Evolutionary conservation across 1,140 invertebrate genomes (phyloP).

Genomic region (Calliphora vicina): DNA sequence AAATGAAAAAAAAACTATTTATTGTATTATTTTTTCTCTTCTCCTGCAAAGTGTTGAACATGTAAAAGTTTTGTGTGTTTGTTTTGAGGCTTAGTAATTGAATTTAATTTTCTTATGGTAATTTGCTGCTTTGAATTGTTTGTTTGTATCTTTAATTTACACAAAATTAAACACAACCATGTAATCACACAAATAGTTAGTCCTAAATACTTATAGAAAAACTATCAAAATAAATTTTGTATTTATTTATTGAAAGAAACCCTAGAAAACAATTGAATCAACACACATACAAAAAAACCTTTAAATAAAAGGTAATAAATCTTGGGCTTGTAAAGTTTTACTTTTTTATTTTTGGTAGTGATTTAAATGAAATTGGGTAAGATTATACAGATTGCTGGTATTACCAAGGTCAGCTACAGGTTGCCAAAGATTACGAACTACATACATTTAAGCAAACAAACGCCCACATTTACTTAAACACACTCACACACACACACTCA

Average conservation of each 20-base stretch:
- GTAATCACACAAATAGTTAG: not conserved
- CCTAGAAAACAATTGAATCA: not conserved
- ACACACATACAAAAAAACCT: not conserved
- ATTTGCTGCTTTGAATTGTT: not conserved
- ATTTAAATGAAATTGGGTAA: conserved; percentile 1
- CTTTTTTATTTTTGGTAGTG: not conserved
- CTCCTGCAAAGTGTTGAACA: not conserved
- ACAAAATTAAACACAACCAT: not conserved
- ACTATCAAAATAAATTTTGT: not conserved
- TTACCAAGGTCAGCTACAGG: conserved; percentile 2
- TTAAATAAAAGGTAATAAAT: not conserved
- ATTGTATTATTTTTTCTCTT: not conserved
- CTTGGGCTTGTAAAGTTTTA: not conserved
- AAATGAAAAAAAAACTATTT: not conserved
- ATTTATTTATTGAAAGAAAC: not conserved
- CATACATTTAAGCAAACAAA: not conserved
- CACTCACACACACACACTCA: not conserved
- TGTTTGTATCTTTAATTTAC: not conserved
- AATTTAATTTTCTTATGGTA: conserved; percentile 17
- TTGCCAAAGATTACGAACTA: conserved; percentile 8
- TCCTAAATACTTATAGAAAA: not conserved
- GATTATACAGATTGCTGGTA: not conserved
- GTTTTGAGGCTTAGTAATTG: not conserved
- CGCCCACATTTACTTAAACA: not conserved
- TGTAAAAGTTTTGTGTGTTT: not conserved